Base-by-base conservation (phyloP, 2,888 invertebrate species). In the Drosophila paramelanica region DNA sequence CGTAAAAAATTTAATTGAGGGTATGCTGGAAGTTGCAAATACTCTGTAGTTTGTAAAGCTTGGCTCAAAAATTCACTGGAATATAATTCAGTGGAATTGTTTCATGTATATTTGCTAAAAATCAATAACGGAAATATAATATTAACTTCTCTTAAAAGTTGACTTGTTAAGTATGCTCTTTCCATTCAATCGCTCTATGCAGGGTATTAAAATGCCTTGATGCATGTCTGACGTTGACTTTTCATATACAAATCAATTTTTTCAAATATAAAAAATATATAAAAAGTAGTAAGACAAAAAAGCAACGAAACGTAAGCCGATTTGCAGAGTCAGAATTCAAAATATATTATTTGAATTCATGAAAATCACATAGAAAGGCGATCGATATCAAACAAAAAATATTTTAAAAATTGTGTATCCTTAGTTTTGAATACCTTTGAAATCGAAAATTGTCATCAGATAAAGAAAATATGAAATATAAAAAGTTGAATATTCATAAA, bases 161-260 rank as follows among this genome's bases (percentile, higher is more conserved):
- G 4, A 41, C 1, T 17, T 17, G 10, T 10, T 17, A 8, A 1
- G 0, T 41, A 17, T 10, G 5, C 55, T 13, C 0, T 13, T 13
- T 13, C 13, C 33, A 47, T 57, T 46, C 39, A 5, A 39, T 60
- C 1, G 7, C 5, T 17, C 10, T 17, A 10, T 49, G 36, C 45
- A 67, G 81, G 59, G 77, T 72, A 75, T 73, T 46, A 55, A 73
- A 73, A 71, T 75, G 60, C 66, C 65, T 68, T 79, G 67, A 51
- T 75, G 80, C 83, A 73, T 71, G 58, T 66, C 66, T 61, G 70
- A 71, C 66, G 71, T 67, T 57, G 68, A 62, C 86, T 74, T 82
- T 77, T 23, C 39, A 49, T 27, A 45, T 17, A 45, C 27, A 57
- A 5, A 51, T 25, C 14, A 17, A 56, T 60, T 52, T 50, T 59